phyloP scores from a whole-genome alignment of 1,140 invertebrate genomes.

The Acromyrmex heyeri region DNA sequence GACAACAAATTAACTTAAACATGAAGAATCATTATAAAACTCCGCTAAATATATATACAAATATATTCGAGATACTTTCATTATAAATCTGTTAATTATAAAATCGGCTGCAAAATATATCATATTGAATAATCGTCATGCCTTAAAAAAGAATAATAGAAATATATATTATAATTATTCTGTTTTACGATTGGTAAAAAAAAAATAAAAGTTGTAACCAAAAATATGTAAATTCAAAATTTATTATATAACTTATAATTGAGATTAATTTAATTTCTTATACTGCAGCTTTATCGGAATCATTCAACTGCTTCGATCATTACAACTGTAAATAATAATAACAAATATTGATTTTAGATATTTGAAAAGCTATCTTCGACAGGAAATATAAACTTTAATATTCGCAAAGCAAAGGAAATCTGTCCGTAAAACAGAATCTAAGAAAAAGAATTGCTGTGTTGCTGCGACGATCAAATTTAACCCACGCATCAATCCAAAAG shows the following conservation, averaged over 20 bases:
- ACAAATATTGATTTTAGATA: neutral
- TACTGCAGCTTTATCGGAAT: neutral
- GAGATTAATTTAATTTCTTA: neutral
- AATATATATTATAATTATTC: neutral
- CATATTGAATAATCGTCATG: neutral
- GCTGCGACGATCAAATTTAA: neutral
- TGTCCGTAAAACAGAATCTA: neutral
- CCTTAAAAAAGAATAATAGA: neutral
- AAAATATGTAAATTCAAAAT: neutral
- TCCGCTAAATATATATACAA: neutral
- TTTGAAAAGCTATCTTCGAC: slow-evolving; percentile 17
- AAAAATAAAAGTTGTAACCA: neutral
- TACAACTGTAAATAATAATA: neutral
- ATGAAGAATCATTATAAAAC: neutral
- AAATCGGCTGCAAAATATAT: neutral
- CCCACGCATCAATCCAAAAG: neutral
- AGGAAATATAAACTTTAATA: neutral
- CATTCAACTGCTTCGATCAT: neutral
- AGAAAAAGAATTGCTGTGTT: slow-evolving; percentile 10
- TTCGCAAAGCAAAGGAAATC: slow-evolving; percentile 12
- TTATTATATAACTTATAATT: neutral
- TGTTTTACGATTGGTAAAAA: neutral
- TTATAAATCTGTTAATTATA: neutral
- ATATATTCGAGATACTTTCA: neutral
- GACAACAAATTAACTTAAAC: neutral